Evolutionary conservation across 2,113 vertebrate genomes (phyloP), one percentile per base, ranked within the genome.

Genomic region (Rhea pennata): DNA sequence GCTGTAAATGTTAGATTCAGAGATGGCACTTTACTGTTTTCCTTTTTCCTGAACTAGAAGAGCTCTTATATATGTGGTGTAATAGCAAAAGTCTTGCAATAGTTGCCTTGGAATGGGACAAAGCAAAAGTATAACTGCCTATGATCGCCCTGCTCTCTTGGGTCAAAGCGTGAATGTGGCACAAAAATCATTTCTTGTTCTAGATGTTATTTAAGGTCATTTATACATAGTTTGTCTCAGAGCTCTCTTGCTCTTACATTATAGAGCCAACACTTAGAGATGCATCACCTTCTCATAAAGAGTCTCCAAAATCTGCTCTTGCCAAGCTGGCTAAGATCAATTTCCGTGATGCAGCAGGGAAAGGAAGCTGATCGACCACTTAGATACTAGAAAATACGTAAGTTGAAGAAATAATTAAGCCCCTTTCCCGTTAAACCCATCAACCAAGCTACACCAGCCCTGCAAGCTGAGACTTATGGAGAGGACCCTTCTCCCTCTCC

Each of bases 371-470:
- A 86, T 29, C 4, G 20, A 94, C 80, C 88, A 67, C 80, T 39
- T 12, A 87, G 85, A 82, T 83, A 81, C 86, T 36, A 92, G 70
- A 96, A 96, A 87, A 91, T 12, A 87, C 10, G 0, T 13, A 87
- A 93, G 56, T 59, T 87, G 59, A 59, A 81, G 84, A 91, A 91
- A 89, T 84, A 89, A 93, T 87, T 74, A 82, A 87, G 42, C 56
- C 27, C 1, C 84, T 75, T 96, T 96, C 94, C 95, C 31, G n/a
- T 92, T 88, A 94, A 94, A 71, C 39, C 56, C 92, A 91, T 92
- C 94, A 91, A 40, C 56, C 70, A 72, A 94, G 70, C 88, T 91
- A 11, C 76, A 71, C 10, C 79, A 92, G 94, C 81, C 33, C 71
- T 65, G n/a, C 67, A 58, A 84, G 66, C 61, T 33, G 53, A 90